A percentile compares a stretch with the other conserved stretches of the same genome.
Conservation (phyloP, 2,888 invertebrate genomes). For the Standfussiana lucernea region DNA sequence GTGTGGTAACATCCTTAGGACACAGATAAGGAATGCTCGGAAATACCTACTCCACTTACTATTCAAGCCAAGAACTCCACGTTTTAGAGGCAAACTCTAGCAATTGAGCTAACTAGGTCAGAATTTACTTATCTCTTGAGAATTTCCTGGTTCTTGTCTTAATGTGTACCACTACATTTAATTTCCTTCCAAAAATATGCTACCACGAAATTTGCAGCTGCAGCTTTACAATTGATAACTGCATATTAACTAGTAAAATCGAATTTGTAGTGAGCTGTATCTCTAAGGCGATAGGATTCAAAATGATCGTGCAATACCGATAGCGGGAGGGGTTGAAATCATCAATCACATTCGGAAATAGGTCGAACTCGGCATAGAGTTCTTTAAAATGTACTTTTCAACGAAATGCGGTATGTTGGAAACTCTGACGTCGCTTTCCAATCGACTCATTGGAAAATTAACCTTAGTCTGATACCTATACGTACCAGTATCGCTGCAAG, state of each 20-base stretch:
- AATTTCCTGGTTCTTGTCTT: slow-evolving; percentile 64
- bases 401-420: slow-evolving; percentile 75
- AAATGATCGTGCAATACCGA: slow-evolving; percentile 67
- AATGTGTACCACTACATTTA: slow-evolving; percentile 65
- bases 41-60: slow-evolving; percentile 65
- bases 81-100: slow-evolving; percentile 69
- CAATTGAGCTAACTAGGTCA: slow-evolving; percentile 71
- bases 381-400: slow-evolving; percentile 74
- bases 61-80: slow-evolving; percentile 64
- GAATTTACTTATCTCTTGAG: slow-evolving; percentile 70
- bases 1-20: slow-evolving; percentile 54
- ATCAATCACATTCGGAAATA: slow-evolving; percentile 82
- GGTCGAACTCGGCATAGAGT: slow-evolving; percentile 77
- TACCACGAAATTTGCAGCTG: slow-evolving; percentile 56
- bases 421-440: slow-evolving; percentile 54
- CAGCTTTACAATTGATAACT: slow-evolving; percentile 43
- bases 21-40: slow-evolving; percentile 63
- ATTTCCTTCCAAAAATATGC: slow-evolving; percentile 62
- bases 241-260: slow-evolving; percentile 36
- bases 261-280: slow-evolving; percentile 52
- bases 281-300: slow-evolving; percentile 51
- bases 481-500: slow-evolving; percentile 69
- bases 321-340: slow-evolving; percentile 76
- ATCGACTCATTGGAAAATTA: slow-evolving; percentile 70
- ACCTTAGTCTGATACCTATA: slow-evolving; percentile 71